Evolutionary conservation across 2,113 vertebrate species (phyloP).

Genomic region (Sula dactylatra): DNA sequence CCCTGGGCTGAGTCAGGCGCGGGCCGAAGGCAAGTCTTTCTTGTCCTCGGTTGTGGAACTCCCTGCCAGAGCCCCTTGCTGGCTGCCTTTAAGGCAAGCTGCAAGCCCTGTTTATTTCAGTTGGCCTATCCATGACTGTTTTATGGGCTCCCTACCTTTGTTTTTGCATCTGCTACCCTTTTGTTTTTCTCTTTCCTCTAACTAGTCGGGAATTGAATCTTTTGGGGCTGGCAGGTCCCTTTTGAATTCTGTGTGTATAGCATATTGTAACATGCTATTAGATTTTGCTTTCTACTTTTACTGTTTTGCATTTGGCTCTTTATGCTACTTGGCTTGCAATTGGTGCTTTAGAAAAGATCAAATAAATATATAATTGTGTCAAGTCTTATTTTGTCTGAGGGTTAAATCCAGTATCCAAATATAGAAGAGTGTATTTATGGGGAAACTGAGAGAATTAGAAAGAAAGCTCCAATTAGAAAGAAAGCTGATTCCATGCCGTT

Average conservation of each 20-base stretch:
- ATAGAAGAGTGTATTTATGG: slow-evolving; percentile 46
- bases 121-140: slow-evolving; percentile 70
- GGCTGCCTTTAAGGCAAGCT: slow-evolving; percentile 70
- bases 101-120: slow-evolving; percentile 69
- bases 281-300: slow-evolving; percentile 49
- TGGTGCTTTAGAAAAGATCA: slow-evolving; percentile 53
- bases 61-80: slow-evolving; percentile 70
- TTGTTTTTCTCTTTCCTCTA: slow-evolving; percentile 62
- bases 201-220: slow-evolving; percentile 64
- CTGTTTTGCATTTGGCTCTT: slow-evolving; percentile 48
- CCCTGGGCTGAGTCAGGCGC: slow-evolving; percentile 25
- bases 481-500: slow-evolving; percentile 30
- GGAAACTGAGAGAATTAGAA: slow-evolving; percentile 34
- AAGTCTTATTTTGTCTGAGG: slow-evolving; percentile 37
- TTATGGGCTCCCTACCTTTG: slow-evolving; percentile 73
- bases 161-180: slow-evolving; percentile 73
- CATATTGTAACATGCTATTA: slow-evolving; percentile 61
- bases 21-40: slow-evolving; percentile 54
- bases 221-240: slow-evolving; percentile 52
- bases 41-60: slow-evolving; percentile 42
- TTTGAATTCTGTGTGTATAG: slow-evolving; percentile 47
- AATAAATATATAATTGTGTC: slow-evolving; percentile 57
- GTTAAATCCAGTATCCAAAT: slow-evolving; percentile 33
- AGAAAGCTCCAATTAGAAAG: slow-evolving; percentile 39
- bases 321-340: slow-evolving; percentile 31